phyloP scores from a whole-genome alignment of 2,888 invertebrate genomes.

The Apotomis turbidana region DNA sequence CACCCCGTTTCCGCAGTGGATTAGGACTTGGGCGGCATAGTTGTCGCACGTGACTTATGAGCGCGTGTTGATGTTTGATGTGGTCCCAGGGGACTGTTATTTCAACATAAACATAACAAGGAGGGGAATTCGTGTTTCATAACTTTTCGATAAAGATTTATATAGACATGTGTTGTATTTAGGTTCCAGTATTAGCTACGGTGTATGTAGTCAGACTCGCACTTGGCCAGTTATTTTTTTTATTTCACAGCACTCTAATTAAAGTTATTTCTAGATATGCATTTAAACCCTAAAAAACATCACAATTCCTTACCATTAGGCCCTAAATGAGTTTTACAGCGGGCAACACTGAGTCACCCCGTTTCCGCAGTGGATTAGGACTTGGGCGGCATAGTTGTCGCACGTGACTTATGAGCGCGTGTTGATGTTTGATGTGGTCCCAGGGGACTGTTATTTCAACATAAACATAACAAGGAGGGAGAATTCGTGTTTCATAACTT shows the following conservation, averaged over 20 bases:
- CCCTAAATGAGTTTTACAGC: too few species aligned
- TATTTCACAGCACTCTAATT: too few species aligned
- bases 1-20: conserved; percentile 35
- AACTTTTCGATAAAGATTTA: background rate
- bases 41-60: conserved; percentile 37
- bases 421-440: conserved; percentile 7
- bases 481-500: background rate
- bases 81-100: conserved; percentile 2
- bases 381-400: conserved; percentile 26
- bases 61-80: conserved; percentile 13
- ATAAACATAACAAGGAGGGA: background rate
- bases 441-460: conserved; percentile 3
- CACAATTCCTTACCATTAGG: too few species aligned
- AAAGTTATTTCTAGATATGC: too few species aligned
- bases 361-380: conserved; percentile 40
- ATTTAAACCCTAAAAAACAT: too few species aligned
- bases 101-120: conserved; percentile 1
- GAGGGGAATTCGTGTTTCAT: background rate
- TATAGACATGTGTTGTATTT: background rate
- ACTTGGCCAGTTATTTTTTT: too few species aligned
- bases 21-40: conserved; percentile 38
- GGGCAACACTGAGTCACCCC: conserved; percentile 4
- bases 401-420: conserved; percentile 37
- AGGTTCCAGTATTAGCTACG: too few species aligned
- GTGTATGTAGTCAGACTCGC: too few species aligned